A percentile compares a stretch with the other conserved stretches of the same genome.
Conservation (phyloP, 2,888 invertebrate species). For the Balanococcus diminutus region DNA sequence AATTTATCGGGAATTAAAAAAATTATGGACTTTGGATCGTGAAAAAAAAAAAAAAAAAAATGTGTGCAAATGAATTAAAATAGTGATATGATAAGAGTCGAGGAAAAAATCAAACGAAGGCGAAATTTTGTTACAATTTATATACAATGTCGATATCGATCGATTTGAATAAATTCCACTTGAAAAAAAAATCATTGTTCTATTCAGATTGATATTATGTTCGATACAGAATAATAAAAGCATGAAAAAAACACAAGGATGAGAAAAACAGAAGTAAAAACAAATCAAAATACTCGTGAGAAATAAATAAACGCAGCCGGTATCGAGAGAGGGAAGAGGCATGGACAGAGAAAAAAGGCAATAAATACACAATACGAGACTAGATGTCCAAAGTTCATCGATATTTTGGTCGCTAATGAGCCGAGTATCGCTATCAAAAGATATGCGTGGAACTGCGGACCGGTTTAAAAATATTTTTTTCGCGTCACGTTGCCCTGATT, state of each 20-base stretch:
- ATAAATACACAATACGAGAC: not conserved
- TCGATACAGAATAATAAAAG: not conserved
- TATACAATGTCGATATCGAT: too few relatives aligned
- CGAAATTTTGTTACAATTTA: too few relatives aligned
- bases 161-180: too few relatives aligned
- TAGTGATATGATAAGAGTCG: not conserved
- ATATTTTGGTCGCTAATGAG: not conserved
- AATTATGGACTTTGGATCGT: not conserved
- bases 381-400: not conserved
- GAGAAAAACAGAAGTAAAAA: not conserved
- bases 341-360: not conserved
- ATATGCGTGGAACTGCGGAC: not conserved
- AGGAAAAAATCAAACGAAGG: not conserved
- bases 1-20: not conserved
- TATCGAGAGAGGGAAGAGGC: not conserved
- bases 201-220: not conserved
- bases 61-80: not conserved
- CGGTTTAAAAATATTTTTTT: slow-evolving; percentile 20
- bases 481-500: slow-evolving; percentile 19
- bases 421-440: not conserved
- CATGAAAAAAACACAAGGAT: not conserved
- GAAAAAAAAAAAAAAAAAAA: not conserved
- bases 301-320: not conserved
- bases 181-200: too few relatives aligned
- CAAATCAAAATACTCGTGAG: not conserved